Base-by-base conservation (phyloP, 1,140 invertebrate genomes). In the Drosophila bocqueti region DNA sequence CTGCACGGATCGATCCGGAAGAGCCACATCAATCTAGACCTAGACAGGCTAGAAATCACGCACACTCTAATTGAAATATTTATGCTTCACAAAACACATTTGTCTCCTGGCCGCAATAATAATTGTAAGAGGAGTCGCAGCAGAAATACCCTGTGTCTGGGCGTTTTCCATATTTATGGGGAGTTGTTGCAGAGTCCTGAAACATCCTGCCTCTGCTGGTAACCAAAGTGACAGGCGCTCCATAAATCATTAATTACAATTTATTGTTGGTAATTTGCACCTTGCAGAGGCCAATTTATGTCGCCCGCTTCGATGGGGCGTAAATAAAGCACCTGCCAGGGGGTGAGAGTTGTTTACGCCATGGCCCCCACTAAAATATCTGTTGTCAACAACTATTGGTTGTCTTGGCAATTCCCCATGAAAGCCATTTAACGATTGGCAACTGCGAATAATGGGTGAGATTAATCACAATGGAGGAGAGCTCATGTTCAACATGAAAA, bases 211-310 rank as follows among this genome's bases (percentile, higher is more conserved):
- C 15, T 24, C 8, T 57, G 59, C 59, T 16, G 42, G 42, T 16
- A 54, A 46, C 34, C 62, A 58, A 34, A 52, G 42, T 59, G 73
- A 36, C 57, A 60, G 42, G 21, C 57, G 40, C 18, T 38, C 47
- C 66, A 84, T 79, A 90, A 89, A 89, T 89, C 84, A 85, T 89
- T 84, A 90, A 89, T 81, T 74, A 89, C 81, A 90, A 90, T 90
- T 89, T 90, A 90, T 90, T 81, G 85, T 78, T 81, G 75, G 72
- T 85, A 89, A 90, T 89, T 89, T 90, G 81, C 85, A 89, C 83
- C 83, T 87, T 76, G 75, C 77, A 74, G 60, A 73, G 50, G 73
- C 76, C 84, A 89, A 87, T 87, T 89, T 81, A 89, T 87, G 84
- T 81, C 84, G 62, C 47, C 61, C 66, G 67, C 62, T 65, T 59